Evolutionary conservation across 2,113 vertebrate species (phyloP).

Genomic region (Myotis davidii): DNA sequence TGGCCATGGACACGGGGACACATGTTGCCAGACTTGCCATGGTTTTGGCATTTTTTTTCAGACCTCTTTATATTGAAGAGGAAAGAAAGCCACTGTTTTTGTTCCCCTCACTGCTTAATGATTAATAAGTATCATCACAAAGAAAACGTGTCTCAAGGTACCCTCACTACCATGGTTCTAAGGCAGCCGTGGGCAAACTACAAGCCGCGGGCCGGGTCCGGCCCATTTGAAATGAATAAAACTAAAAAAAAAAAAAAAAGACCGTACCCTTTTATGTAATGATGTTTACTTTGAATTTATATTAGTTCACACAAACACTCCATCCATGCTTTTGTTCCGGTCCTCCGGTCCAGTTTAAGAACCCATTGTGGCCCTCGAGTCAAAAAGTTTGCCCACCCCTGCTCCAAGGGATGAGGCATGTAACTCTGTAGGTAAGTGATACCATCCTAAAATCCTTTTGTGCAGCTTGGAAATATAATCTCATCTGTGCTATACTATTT

Average conservation of each 20-base stretch:
- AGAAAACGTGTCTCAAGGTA: neutral
- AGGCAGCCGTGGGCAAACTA: too few species aligned
- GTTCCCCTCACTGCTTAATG: neutral
- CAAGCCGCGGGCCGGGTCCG: too few species aligned
- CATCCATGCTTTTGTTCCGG: too few species aligned
- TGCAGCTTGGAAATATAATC: neutral
- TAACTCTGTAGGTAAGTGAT: neutral
- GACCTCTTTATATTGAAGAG: neutral
- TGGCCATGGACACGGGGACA: neutral
- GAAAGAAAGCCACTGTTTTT: neutral
- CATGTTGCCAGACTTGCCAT: neutral
- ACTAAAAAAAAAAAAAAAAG: too few species aligned
- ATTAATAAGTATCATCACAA: neutral
- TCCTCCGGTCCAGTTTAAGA: too few species aligned
- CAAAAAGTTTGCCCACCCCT: too few species aligned
- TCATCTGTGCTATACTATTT: neutral
- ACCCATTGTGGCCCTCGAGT: too few species aligned
- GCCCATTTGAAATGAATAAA: too few species aligned
- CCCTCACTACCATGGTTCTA: neutral
- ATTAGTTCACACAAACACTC: too few species aligned
- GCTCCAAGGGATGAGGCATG: neutral
- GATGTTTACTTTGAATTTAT: too few species aligned
- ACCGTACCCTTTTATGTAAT: too few species aligned
- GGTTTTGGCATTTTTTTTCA: neutral
- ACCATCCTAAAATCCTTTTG: neutral